phyloP scores from a whole-genome alignment of 1,140 invertebrate species.

The Aplysia californica region DNA sequence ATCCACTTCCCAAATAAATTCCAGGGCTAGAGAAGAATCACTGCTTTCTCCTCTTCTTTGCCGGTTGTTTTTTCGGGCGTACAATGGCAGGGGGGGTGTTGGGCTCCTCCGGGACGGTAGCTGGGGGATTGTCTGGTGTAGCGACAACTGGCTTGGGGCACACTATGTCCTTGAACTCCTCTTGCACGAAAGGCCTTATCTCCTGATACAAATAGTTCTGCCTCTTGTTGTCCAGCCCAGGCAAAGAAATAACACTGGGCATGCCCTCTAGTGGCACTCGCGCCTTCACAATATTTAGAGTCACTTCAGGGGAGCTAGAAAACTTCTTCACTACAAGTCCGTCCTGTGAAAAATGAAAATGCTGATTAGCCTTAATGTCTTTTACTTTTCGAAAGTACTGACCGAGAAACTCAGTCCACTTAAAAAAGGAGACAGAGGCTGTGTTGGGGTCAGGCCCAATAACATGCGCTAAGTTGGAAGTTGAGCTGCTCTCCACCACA shows the following conservation, averaged over 20 bases:
- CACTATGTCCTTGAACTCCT: background rate
- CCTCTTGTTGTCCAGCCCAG: background rate
- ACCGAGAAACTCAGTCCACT: background rate
- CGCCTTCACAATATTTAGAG: background rate
- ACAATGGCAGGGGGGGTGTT: too few species aligned
- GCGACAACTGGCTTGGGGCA: background rate
- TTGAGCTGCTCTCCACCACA: background rate
- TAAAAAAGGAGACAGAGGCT: background rate
- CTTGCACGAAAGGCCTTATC: background rate
- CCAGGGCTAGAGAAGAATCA: too few species aligned
- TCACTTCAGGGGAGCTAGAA: background rate
- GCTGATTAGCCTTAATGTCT: background rate
- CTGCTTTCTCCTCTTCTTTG: too few species aligned
- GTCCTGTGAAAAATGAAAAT: background rate
- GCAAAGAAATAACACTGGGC: background rate
- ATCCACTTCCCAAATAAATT: too few species aligned
- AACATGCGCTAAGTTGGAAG: background rate
- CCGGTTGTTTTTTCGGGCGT: too few species aligned
- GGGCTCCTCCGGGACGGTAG: too few species aligned
- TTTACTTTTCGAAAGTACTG: background rate
- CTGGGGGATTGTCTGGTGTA: too few species aligned
- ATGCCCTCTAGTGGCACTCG: background rate
- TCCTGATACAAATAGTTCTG: background rate
- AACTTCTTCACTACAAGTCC: background rate
- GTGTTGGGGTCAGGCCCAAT: background rate